These are phyloP conservation scores for Gobius niger DNA, from an alignment of 2,113 vertebrate species.

Conservation along the genomic window DNA sequence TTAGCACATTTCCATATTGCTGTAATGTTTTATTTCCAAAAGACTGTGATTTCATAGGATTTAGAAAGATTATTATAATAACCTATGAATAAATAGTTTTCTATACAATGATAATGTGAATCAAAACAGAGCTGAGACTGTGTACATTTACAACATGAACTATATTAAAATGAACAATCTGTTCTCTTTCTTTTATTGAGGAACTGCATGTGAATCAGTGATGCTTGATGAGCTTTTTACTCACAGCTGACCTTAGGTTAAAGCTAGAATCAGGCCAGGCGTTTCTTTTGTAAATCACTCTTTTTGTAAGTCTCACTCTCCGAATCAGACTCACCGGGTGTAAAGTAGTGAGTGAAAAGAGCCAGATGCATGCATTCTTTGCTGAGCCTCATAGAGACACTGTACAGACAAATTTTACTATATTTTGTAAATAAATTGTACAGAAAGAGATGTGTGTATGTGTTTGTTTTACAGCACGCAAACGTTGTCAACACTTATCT, in stretches of 20 bases:
- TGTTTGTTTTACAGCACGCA: constrained; percentile 18
- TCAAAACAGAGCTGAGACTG: constrained; percentile 74
- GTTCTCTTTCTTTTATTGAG: constrained; percentile 59
- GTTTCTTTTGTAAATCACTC: constrained; percentile 56
- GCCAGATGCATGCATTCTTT: constrained; percentile 95
- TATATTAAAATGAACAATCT: constrained; percentile 81
- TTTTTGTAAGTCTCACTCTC: constrained; percentile 80
- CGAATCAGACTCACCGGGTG: constrained; percentile 83
- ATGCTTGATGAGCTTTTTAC: constrained; percentile 87
- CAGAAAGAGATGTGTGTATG: constrained; percentile 77
- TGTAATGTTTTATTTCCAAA: constrained; percentile 79
- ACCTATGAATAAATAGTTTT: constrained; percentile 76
- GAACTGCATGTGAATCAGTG: constrained; percentile 91
- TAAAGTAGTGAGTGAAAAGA: constrained; percentile 87
- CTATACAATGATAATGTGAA: constrained; percentile 60
- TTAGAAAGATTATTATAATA: constrained; percentile 74
- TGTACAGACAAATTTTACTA: constrained; percentile 99
- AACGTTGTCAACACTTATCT: background rate
- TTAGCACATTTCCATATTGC: constrained; percentile 79
- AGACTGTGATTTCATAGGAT: constrained; percentile 89
- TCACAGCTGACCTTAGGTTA: constrained; percentile 82
- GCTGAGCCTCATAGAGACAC: constrained; percentile 89
- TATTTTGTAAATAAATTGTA: constrained; percentile 99
- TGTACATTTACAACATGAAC: constrained; percentile 88
- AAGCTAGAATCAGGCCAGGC: constrained; percentile 78